Conservation (phyloP, 1,140 invertebrate genomes). For the Nymphalis io region DNA sequence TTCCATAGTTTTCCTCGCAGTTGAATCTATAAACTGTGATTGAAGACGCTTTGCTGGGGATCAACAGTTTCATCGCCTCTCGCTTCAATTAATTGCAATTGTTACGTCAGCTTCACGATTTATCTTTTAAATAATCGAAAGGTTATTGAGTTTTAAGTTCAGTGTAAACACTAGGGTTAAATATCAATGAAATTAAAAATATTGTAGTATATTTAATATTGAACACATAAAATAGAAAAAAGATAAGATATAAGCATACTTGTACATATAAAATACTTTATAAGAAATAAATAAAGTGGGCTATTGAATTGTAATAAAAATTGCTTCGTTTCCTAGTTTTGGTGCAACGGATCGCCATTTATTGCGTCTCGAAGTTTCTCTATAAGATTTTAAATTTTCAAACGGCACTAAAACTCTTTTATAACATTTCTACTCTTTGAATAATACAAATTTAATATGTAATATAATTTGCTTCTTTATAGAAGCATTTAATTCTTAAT, state of each 20-base stretch:
- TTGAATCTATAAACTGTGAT: constrained; percentile 2
- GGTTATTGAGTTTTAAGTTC: too few relatives aligned
- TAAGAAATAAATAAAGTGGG: constrained; percentile 2
- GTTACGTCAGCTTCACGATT: background rate
- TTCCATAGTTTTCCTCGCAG: background rate
- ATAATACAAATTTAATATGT: background rate
- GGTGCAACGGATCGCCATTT: background rate
- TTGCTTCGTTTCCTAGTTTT: background rate
- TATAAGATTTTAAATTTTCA: constrained; percentile 19
- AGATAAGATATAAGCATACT: too few relatives aligned
- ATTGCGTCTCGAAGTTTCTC: constrained; percentile 14
- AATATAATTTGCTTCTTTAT: too few relatives aligned
- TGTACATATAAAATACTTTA: background rate
- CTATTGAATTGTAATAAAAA: constrained; percentile 7
- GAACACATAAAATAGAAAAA: too few relatives aligned
- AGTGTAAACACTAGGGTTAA: too few relatives aligned
- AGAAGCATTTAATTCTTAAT: too few relatives aligned
- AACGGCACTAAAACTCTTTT: constrained; percentile 19
- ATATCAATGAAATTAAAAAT: too few relatives aligned
- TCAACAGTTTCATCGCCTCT: background rate
- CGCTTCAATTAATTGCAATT: background rate
- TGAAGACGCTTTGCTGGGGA: constrained; percentile 6
- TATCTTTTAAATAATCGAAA: background rate
- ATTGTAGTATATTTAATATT: too few relatives aligned
- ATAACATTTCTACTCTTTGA: constrained; percentile 10